These are phyloP conservation scores for Nothura maculosa DNA, from an alignment of 2,797 vertebrate genomes.

Conservation along the genomic window DNA sequence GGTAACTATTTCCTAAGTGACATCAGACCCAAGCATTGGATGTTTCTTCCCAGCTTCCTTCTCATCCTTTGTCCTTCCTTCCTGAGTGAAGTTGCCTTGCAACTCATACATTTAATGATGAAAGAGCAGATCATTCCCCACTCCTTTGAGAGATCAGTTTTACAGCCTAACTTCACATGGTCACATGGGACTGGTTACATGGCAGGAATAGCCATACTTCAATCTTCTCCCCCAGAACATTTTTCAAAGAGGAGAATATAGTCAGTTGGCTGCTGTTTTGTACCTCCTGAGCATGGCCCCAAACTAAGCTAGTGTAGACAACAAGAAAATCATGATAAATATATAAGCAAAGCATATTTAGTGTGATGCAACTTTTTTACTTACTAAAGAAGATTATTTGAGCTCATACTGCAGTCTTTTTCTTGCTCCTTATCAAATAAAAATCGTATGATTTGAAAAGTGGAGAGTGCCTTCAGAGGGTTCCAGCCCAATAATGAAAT, in stretches of 20 bases:
- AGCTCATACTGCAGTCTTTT: not conserved
- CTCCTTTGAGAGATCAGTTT: not conserved
- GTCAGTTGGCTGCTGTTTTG: not conserved
- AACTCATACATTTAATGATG: no score
- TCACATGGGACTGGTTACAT: accelerated
- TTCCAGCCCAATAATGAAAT: slow-evolving; percentile 12
- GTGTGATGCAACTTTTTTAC: not conserved
- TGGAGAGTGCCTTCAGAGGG: not conserved
- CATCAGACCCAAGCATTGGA: not conserved
- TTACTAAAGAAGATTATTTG: not conserved
- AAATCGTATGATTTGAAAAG: not conserved
- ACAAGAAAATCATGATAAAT: accelerated
- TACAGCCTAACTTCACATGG: not conserved
- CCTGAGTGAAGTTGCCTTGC: no score
- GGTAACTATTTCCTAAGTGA: not conserved
- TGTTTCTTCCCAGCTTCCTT: not conserved
- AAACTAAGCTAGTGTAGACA: not conserved
- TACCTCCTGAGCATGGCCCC: not conserved
- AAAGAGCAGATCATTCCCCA: accelerated
- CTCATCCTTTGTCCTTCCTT: not conserved
- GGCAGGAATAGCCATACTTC: accelerated
- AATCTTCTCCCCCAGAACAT: not conserved
- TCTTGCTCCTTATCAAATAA: not conserved
- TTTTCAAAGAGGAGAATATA: not conserved
- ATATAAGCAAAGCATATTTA: not conserved